Base-by-base conservation (phyloP, 2,888 invertebrate genomes). In the Rugalucina vietnamica region DNA sequence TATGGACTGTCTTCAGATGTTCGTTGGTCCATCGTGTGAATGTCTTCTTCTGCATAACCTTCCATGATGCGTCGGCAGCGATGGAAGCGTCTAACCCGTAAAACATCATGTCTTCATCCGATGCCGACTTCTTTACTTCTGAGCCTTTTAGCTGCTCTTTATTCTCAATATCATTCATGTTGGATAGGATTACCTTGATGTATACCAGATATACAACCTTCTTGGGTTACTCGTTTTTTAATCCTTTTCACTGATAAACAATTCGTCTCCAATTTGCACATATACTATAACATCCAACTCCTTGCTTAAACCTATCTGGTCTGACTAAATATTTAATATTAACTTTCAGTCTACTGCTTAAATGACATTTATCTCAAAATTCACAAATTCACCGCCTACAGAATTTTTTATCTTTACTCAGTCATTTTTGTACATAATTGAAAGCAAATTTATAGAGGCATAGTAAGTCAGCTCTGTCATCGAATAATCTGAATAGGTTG, bases 11-110 rank as follows among this genome's bases (percentile, higher is more conserved):
- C 95, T 97, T 98, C 88, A 98, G 96, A 95, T 98, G 98, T 95
- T 98, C 98, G 95, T 98, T 98, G 78, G 97, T 97, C 98, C 98
- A 98, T 93, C 98, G 96, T 49, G 98, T 98, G 95, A 98, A 98
- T 86, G 98, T 98, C 95, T 98, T 98, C 95, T 98, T 98, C 95
- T 98, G 98, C 91, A 98, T 98, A 93, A 97, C 96, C 96, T 98
- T 98, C 98, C 98, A 98, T 95, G 97, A 97, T 90, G 98, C 98
- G 96, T 98, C 98, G 94, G 97, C 98, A 91, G 97, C 97, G 93
- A 98, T 96, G 95, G 98, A 97, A 93, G 97, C 86, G 89, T 94
- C 94, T 32, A 65, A 18, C 34, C 65, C 65, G n/a, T 21, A 18
- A 65, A 65, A 65, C 65, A 65, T 65, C 65, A 34, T 65, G 65